Percentiles rank a stretch among this genome's conserved stretches.
These are phyloP conservation scores for Latrodectus geometricus DNA, from an alignment of 1,140 invertebrate species.

Conservation along the genomic window DNA sequence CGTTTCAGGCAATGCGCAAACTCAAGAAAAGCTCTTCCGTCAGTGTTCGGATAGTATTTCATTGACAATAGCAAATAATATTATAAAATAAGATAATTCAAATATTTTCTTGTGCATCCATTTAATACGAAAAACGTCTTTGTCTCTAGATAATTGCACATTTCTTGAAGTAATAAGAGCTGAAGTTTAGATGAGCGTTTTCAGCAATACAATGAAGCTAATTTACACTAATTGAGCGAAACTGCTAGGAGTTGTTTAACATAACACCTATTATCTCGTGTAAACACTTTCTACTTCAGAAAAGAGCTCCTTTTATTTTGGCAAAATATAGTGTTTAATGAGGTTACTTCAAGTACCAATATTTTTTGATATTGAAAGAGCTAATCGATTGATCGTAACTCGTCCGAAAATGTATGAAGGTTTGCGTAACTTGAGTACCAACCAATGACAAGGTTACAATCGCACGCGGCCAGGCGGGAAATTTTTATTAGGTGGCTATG, in stretches of 20 bases:
- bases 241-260: neutral
- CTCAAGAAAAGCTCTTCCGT: no score
- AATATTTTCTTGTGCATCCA: no score
- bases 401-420: no score
- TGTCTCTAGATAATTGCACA: no score
- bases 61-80: no score
- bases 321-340: neutral
- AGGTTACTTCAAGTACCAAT: neutral
- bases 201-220: no score
- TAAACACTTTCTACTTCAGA: neutral
- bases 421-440: neutral
- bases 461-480: neutral
- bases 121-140: no score
- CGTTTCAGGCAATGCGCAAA: no score
- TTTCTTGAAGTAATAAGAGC: no score
- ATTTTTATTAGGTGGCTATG: slow-evolving; percentile 18
- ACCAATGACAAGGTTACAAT: neutral
- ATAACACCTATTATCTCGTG: neutral
- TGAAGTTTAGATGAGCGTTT: no score
- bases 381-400: neutral
- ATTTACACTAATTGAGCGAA: neutral
- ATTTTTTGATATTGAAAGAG: neutral
- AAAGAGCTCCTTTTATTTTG: neutral
- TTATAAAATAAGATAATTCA: no score
- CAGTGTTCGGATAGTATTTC: no score